Conservation (phyloP, 2,888 invertebrate species). For the Volucella bombylans region DNA sequence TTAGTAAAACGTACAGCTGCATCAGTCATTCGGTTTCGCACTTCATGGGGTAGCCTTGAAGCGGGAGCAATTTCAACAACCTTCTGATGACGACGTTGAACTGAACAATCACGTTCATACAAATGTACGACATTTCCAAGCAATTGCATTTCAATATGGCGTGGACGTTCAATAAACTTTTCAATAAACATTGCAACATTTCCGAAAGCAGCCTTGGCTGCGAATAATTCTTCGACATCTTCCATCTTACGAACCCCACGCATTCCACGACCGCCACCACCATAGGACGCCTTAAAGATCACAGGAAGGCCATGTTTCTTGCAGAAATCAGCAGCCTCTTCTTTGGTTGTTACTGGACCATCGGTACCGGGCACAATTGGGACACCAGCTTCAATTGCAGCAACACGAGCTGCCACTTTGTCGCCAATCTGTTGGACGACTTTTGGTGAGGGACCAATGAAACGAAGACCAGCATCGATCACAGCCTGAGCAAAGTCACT, state of each 20-base stretch:
- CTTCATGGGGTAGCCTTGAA: slow-evolving; percentile 90
- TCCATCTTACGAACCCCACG: slow-evolving; percentile 93
- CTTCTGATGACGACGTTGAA: slow-evolving; percentile 99
- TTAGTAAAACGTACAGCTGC: slow-evolving; percentile 94
- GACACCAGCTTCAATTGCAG: too few relatives aligned
- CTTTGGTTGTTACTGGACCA: too few relatives aligned
- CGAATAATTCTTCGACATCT: slow-evolving; percentile 95
- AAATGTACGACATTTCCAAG: slow-evolving; percentile 96
- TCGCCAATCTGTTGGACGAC: too few relatives aligned
- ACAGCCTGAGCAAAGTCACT: too few relatives aligned
- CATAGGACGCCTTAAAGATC: slow-evolving; percentile 99
- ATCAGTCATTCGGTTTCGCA: slow-evolving; percentile 92
- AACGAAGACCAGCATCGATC: too few relatives aligned
- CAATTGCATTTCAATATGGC: slow-evolving; percentile 94
- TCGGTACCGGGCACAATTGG: too few relatives aligned
- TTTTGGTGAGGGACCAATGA: too few relatives aligned
- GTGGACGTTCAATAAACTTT: slow-evolving; percentile 97
- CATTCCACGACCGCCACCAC: slow-evolving; percentile 99
- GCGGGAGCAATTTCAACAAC: too few relatives aligned
- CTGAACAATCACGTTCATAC: slow-evolving; percentile 98
- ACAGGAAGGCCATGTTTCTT: too few relatives aligned
- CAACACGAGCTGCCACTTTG: too few relatives aligned
- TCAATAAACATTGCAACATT: slow-evolving; percentile 99
- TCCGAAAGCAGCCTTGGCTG: slow-evolving; percentile 97
- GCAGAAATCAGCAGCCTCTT: too few relatives aligned